phyloP scores from a whole-genome alignment of 92 coral and sea anemone genomes.

The Montipora capitata region DNA sequence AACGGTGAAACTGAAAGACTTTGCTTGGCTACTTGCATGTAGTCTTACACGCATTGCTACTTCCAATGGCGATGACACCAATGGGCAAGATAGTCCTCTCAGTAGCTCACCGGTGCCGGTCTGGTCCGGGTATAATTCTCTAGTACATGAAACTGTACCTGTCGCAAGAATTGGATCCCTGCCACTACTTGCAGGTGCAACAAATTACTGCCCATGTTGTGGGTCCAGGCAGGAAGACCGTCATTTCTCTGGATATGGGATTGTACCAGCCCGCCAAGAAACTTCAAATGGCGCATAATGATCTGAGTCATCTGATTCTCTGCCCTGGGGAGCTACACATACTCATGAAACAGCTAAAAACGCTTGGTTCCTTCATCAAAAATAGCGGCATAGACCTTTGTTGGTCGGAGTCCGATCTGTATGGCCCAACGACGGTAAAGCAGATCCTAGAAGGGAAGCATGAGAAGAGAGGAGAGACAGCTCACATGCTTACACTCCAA shows the following conservation, averaged over 20 bases:
- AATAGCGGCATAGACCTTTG: slow-evolving; percentile 59
- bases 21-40: slow-evolving; percentile 64
- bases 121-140: slow-evolving; percentile 25
- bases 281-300: slow-evolving; percentile 58
- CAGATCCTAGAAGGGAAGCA: slow-evolving; percentile 69
- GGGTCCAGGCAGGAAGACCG: slow-evolving; percentile 74
- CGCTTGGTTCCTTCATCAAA: slow-evolving; percentile 47
- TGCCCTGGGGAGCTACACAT: slow-evolving; percentile 61
- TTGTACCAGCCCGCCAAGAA: slow-evolving; percentile 69
- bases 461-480: slow-evolving; percentile 62
- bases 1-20: slow-evolving; percentile 44
- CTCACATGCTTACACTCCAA: slow-evolving; percentile 50
- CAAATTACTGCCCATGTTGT: slow-evolving; percentile 35
- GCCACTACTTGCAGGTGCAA: slow-evolving; percentile 68
- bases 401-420: slow-evolving; percentile 61
- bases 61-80: not conserved
- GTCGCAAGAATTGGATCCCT: slow-evolving; percentile 57
- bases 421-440: slow-evolving; percentile 67
- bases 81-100: slow-evolving; percentile 30
- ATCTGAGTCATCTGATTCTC: slow-evolving; percentile 50
- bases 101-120: slow-evolving; percentile 37
- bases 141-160: slow-evolving; percentile 27
- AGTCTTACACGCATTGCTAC: slow-evolving; percentile 30
- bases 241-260: slow-evolving; percentile 67
- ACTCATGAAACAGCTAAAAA: slow-evolving; percentile 34